A percentile compares a stretch with the other conserved stretches of the same genome.
These are phyloP conservation scores for Rhagoletis zephyria DNA, from an alignment of 1,140 invertebrate genomes.

Conservation along the genomic window DNA sequence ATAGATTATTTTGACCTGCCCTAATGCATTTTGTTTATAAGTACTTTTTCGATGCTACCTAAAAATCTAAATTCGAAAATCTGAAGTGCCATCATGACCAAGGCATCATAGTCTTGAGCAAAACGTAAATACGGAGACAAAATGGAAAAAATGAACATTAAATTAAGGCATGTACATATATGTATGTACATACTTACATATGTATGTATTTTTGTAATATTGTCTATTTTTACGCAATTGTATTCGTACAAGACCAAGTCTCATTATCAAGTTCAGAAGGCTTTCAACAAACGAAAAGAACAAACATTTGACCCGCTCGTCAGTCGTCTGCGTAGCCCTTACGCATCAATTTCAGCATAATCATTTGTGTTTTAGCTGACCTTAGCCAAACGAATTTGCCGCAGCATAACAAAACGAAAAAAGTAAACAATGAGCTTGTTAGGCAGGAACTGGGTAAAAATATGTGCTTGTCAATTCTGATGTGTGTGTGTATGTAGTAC, in stretches of 20 bases:
- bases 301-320: background rate
- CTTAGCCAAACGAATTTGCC: background rate
- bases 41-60: background rate
- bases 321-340: background rate
- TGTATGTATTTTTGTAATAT: background rate
- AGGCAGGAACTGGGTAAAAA: background rate
- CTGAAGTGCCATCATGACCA: background rate
- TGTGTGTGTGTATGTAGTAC: background rate
- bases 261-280: slow-evolving; percentile 48
- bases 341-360: background rate
- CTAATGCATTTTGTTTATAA: too few species aligned
- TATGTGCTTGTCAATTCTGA: background rate
- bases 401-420: background rate
- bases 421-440: background rate
- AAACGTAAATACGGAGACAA: background rate
- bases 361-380: slow-evolving; percentile 2
- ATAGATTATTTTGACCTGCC: too few species aligned
- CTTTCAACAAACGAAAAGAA: background rate
- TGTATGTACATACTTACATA: background rate
- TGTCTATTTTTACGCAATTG: background rate
- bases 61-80: background rate
- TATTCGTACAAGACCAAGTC: slow-evolving; percentile 19
- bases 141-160: background rate
- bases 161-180: background rate
- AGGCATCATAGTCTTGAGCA: slow-evolving; percentile 1